Percentiles rank a stretch among this genome's conserved stretches.
These are phyloP conservation scores for Xenopus petersii DNA, from an alignment of 2,797 vertebrate genomes.

Conservation along the genomic window DNA sequence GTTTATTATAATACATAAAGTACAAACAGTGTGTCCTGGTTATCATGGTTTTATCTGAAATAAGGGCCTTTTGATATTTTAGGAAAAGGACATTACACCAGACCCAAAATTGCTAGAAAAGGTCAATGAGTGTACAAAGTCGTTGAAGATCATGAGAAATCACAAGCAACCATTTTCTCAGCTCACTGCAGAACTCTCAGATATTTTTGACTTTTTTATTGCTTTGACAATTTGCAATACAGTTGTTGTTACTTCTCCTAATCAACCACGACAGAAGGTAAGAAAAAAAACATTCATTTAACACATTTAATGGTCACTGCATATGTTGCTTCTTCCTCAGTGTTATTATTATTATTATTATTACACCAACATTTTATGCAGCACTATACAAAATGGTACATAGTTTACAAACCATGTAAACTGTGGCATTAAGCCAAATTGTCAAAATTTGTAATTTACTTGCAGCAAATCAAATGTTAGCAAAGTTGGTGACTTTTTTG, in stretches of 20 bases:
- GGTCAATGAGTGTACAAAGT: conserved; percentile 84
- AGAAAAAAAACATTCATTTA: background rate
- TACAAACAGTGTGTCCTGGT: no score
- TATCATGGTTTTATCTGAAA: background rate
- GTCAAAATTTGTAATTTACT: no score
- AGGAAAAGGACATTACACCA: conserved; percentile 95
- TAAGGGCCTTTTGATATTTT: background rate
- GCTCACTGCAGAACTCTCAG: conserved; percentile 83
- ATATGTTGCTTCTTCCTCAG: no score
- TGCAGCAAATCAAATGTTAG: no score
- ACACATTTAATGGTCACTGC: no score
- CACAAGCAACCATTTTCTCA: conserved; percentile 75
- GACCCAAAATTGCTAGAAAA: conserved; percentile 90
- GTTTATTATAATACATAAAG: no score
- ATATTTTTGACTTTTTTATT: conserved; percentile 91
- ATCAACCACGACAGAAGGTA: conserved; percentile 93
- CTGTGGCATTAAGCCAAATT: no score
- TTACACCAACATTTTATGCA: no score
- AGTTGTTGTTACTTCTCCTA: conserved; percentile 89
- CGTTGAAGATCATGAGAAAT: conserved; percentile 77
- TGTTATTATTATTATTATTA: no score
- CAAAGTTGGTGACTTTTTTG: no score
- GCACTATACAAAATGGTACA: no score
- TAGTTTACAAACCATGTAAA: no score
- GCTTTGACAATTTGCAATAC: conserved; percentile 96